These are phyloP conservation scores for Halesus radiatus DNA, from an alignment of 1,140 invertebrate species.

Conservation along the genomic window DNA sequence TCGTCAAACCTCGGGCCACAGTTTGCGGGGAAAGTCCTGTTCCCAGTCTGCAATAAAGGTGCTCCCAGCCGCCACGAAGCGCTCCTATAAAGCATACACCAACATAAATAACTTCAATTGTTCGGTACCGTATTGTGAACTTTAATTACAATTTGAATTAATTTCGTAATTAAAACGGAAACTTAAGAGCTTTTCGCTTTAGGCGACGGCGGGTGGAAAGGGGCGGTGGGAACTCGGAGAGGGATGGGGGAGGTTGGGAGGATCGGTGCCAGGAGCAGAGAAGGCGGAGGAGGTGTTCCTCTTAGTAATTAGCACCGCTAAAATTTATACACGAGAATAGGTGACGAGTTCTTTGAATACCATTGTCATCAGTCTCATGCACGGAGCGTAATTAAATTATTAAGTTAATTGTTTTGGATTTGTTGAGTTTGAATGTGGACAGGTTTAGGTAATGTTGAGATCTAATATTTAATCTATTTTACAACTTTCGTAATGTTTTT, in stretches of 20 bases:
- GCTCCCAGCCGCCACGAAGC: conserved; percentile 41
- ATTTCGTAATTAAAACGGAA: conserved; percentile 59
- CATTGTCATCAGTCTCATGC: conserved; percentile 4
- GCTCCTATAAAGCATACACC: conserved; percentile 57
- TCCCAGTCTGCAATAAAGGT: conserved; percentile 48
- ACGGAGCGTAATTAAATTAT: background rate
- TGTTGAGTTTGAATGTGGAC: too few species aligned
- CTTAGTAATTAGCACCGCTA: conserved; percentile 53
- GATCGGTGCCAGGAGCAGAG: too few species aligned
- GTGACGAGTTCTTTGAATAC: conserved; percentile 39
- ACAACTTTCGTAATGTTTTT: too few species aligned
- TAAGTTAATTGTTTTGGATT: background rate
- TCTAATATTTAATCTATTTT: too few species aligned
- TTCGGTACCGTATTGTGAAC: conserved; percentile 58
- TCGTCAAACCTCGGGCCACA: background rate
- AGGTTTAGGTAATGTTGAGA: too few species aligned
- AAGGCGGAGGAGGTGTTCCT: background rate
- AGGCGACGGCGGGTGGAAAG: conserved; percentile 39
- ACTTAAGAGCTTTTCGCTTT: conserved; percentile 59
- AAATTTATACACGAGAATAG: conserved; percentile 53
- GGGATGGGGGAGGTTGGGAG: background rate
- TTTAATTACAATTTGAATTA: conserved; percentile 60
- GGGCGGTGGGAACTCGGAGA: background rate
- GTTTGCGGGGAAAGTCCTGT: background rate
- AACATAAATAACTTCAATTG: conserved; percentile 59